A percentile compares a stretch with the other conserved stretches of the same genome.
These are phyloP conservation scores for Scomber colias DNA, from an alignment of 2,113 vertebrate species.

Conservation along the genomic window DNA sequence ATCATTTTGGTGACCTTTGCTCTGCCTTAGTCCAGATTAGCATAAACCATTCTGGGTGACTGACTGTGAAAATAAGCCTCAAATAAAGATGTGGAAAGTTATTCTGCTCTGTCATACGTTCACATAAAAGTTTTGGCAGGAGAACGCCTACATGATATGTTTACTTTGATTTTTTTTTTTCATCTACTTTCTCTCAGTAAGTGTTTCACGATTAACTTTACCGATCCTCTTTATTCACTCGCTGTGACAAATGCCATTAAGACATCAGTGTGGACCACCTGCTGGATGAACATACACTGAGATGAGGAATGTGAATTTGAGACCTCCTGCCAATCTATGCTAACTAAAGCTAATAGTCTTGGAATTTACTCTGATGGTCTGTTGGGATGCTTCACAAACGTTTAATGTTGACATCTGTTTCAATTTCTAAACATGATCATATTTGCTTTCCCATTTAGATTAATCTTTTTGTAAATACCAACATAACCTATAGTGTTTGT, in stretches of 20 bases:
- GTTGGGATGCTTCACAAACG: slow-evolving; percentile 38
- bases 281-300: slow-evolving; percentile 18
- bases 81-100: slow-evolving; percentile 14
- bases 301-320: slow-evolving; percentile 48
- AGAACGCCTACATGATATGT: background rate
- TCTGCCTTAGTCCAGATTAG: slow-evolving; percentile 39
- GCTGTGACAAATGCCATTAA: slow-evolving; percentile 37
- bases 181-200: background rate
- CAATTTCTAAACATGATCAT: slow-evolving; percentile 50
- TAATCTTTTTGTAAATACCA: slow-evolving; percentile 43
- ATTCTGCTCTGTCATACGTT: background rate
- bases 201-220: slow-evolving; percentile 4
- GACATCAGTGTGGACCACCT: slow-evolving; percentile 31
- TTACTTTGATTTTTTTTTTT: background rate
- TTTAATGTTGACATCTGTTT: slow-evolving; percentile 58
- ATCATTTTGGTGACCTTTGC: slow-evolving; percentile 46
- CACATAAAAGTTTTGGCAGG: background rate
- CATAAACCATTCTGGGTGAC: slow-evolving; percentile 43
- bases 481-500: slow-evolving; percentile 43
- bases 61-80: slow-evolving; percentile 11
- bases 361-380: slow-evolving; percentile 59
- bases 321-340: slow-evolving; percentile 42
- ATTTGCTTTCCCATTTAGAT: slow-evolving; percentile 52
- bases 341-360: slow-evolving; percentile 39
- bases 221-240: background rate